These are phyloP conservation scores for Neosalanx taihuensis DNA, from an alignment of 2,797 vertebrate genomes.

Conservation along the genomic window DNA sequence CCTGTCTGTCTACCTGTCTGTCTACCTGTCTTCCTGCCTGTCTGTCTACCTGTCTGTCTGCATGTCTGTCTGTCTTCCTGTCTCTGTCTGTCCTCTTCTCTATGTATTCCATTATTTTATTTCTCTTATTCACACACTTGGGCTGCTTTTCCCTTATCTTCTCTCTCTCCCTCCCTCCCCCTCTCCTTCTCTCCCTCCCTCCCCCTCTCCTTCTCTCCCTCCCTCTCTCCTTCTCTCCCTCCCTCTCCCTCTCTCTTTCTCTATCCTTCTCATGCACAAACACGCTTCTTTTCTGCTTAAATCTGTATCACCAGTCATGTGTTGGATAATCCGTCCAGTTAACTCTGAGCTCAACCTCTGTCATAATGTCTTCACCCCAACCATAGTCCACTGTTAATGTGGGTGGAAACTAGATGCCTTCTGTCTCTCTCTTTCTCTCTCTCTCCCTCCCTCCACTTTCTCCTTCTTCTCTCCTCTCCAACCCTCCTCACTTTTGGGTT, in stretches of 20 bases:
- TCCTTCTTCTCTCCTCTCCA: conserved; percentile 17
- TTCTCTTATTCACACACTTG: conserved; percentile 8
- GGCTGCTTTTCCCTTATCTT: neutral
- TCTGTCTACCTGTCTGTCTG: too few species aligned
- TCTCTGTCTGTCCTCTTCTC: neutral
- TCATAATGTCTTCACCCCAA: conserved; percentile 50
- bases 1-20: too few species aligned
- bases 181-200: neutral
- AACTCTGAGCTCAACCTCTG: conserved; percentile 63
- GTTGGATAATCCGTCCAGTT: conserved; percentile 65
- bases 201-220: neutral
- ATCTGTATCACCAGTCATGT: conserved; percentile 31
- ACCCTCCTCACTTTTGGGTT: conserved; percentile 33
- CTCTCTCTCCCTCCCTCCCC: neutral
- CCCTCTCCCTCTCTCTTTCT: neutral
- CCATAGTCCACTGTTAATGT: conserved; percentile 47
- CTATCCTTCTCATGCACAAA: conserved; percentile 6
- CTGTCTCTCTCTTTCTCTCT: conserved; percentile 22
- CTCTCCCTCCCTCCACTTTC: conserved; percentile 17
- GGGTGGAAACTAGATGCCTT: conserved; percentile 39
- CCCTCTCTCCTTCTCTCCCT: neutral
- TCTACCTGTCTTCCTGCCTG: too few species aligned
- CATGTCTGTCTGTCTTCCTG: too few species aligned
- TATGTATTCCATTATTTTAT: neutral
- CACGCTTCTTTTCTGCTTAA: neutral